phyloP scores from a whole-genome alignment of 2,113 vertebrate species.

The Plectropomus leopardus region DNA sequence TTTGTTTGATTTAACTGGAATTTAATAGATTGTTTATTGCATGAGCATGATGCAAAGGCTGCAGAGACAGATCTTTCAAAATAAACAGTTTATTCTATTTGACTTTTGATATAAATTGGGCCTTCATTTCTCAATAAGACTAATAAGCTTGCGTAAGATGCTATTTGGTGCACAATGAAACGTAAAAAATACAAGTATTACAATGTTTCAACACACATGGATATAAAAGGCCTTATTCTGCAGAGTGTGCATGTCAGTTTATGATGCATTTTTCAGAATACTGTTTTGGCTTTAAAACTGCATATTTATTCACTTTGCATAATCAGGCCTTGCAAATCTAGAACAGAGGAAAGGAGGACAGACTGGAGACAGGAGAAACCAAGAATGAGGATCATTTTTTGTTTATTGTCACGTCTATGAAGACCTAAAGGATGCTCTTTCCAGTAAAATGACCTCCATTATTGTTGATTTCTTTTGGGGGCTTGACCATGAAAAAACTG shows the following conservation, averaged over 20 bases:
- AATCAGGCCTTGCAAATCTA: constrained; percentile 1
- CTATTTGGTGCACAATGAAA: not conserved
- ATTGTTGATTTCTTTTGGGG: too few species aligned
- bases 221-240: not conserved
- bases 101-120: constrained; percentile 68
- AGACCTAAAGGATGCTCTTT: too few species aligned
- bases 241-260: not conserved
- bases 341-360: too few species aligned
- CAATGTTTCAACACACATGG: not conserved
- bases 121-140: constrained; percentile 39
- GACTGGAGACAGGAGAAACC: too few species aligned
- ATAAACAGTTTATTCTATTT: constrained; percentile 83
- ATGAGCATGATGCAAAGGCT: constrained; percentile 84
- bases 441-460: too few species aligned
- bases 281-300: not conserved
- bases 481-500: too few species aligned
- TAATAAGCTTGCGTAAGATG: not conserved
- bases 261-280: not conserved
- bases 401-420: too few species aligned
- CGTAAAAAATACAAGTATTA: not conserved
- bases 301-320: constrained; percentile 6
- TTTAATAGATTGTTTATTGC: constrained; percentile 91
- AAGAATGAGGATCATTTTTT: too few species aligned
- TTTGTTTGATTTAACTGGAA: constrained; percentile 85
- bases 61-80: constrained; percentile 86